Evolutionary conservation across 2,113 vertebrate species (phyloP).

Genomic region (Spermophilus dauricus): DNA sequence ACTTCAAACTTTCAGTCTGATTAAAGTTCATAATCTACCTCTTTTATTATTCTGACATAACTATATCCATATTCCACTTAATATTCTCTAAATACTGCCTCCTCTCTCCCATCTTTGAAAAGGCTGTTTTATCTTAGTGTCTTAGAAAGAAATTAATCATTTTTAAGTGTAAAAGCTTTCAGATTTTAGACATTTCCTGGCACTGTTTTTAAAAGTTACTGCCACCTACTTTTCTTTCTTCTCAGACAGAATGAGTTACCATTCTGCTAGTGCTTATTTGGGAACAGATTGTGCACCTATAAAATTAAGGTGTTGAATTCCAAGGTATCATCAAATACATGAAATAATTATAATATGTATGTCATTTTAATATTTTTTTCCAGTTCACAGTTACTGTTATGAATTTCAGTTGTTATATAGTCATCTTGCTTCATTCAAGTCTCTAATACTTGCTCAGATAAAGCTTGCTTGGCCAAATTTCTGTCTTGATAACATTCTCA

Average conservation of each 20-base stretch:
- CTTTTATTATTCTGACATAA: background rate
- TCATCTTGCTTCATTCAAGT: slow-evolving; percentile 20
- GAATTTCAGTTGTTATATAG: slow-evolving; percentile 47
- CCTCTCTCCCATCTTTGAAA: background rate
- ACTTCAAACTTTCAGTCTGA: background rate
- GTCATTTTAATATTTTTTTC: slow-evolving; percentile 4
- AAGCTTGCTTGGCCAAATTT: slow-evolving; percentile 22
- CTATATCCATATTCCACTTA: background rate
- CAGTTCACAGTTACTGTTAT: background rate
- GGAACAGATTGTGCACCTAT: background rate
- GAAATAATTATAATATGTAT: background rate
- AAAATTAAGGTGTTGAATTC: slow-evolving; percentile 42
- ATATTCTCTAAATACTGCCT: background rate
- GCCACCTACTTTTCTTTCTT: background rate
- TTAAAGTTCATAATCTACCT: background rate
- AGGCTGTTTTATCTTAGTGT: background rate
- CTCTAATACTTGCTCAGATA: slow-evolving; percentile 40
- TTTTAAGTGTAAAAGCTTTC: slow-evolving; percentile 8
- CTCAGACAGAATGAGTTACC: slow-evolving; percentile 8
- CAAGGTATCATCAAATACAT: background rate
- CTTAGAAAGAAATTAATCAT: background rate
- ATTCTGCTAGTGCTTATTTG: slow-evolving; percentile 16
- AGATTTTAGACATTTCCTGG: slow-evolving; percentile 42
- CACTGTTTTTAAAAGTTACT: slow-evolving; percentile 39
- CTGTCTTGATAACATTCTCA: background rate